Base-by-base conservation (phyloP, 1,140 invertebrate species). In the Zophobas morio region DNA sequence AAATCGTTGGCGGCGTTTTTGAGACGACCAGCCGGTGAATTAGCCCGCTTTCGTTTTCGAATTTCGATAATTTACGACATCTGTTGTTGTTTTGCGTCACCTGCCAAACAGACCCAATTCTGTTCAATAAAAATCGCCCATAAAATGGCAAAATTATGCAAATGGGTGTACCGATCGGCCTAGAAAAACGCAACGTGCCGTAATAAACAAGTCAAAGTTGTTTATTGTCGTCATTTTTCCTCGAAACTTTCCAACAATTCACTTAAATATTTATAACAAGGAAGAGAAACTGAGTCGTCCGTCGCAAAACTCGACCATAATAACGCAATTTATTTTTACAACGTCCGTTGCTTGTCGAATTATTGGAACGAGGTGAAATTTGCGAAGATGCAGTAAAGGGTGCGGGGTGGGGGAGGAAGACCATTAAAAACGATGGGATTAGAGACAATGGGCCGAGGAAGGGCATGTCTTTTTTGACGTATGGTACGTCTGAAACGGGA, bases 41-140 rank as follows among this genome's bases (percentile, higher is more conserved):
- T 20, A 20, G 20, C 20, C 20, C 20, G 20, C 20, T 20, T 20
- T 20, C 20, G 53, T 34, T 40, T 66, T 40, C 8, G n/a, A 42
- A 66, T 66, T 66, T 66, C 39, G 34, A n/a, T 66, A 66, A 66
- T 66, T 66, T 66, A 66, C 60, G 42, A 66, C 60, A 66, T 66
- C 60, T 66, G 60, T 66, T 33, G 60, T 66, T 66, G 39, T 60
- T 60, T 60, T 60, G 56, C 56, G n/a, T 42, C 60, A 66, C 60
- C 60, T 66, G 60, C 60, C 60, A 51, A 51, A 51, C 49, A 66
- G 8, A 37, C 60, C 20, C n/a, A 40, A 51, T 5, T 20, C n/a
- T 51, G 4, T 20, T 4, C 60, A 40, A 66, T 66, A 66, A 66
- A 66, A 66, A 66, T 66, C 60, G 60, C 42, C 60, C 60, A 33